A percentile compares a stretch with the other conserved stretches of the same genome.
Conservation (phyloP, 2,113 vertebrate species). For the Xenopus laevis region DNA sequence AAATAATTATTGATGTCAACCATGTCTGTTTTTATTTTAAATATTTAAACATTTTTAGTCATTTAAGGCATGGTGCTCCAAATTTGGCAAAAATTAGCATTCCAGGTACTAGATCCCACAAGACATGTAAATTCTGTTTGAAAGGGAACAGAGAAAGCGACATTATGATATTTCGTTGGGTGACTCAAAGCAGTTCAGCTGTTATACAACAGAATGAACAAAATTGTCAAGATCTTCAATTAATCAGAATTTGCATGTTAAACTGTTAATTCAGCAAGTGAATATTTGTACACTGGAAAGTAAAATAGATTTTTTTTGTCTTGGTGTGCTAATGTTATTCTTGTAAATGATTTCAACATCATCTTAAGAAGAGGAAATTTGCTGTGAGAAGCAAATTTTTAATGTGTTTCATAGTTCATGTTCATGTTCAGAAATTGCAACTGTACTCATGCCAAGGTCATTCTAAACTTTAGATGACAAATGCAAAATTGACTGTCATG, state of each 20-base stretch:
- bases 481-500: slow-evolving; percentile 39
- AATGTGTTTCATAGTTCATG: slow-evolving; percentile 20
- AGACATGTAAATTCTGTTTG: no score
- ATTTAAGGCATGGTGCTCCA: no score
- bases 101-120: no score
- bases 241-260: no score
- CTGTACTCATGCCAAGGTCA: slow-evolving; percentile 35
- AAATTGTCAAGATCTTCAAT: no score
- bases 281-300: neutral
- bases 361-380: slow-evolving; percentile 39
- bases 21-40: no score
- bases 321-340: slow-evolving; percentile 3
- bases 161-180: no score
- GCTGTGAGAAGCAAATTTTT: slow-evolving; percentile 22
- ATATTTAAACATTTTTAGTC: no score
- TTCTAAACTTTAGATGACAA: slow-evolving; percentile 22
- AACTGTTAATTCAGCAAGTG: neutral
- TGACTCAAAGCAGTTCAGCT: no score
- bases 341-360: slow-evolving; percentile 25
- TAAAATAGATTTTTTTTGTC: slow-evolving; percentile 5
- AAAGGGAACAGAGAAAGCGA: no score
- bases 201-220: neutral
- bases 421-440: slow-evolving; percentile 29
- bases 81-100: no score
- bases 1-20: no score